Percentiles rank a stretch among this genome's conserved stretches.
Evolutionary conservation across 2,888 invertebrate species (phyloP).

Genomic region (Griposia aprilina): DNA sequence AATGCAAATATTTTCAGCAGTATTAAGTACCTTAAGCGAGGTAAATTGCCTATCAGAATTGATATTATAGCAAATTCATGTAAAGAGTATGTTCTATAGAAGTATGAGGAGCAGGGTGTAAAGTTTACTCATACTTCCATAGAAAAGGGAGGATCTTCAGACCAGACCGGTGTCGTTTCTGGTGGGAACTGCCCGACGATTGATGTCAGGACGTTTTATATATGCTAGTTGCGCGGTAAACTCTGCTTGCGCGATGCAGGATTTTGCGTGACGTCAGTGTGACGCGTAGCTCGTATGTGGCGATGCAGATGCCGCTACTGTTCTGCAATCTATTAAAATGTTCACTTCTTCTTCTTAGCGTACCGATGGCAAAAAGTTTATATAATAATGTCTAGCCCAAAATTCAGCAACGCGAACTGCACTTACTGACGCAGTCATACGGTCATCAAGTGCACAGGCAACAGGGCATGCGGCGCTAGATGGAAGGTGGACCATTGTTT

Average conservation of each 20-base stretch:
- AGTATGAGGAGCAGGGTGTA: no score
- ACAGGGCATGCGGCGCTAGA: not conserved
- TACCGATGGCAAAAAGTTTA: not conserved
- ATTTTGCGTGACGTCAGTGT: no score
- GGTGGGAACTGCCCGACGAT: no score
- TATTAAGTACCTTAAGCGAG: not conserved
- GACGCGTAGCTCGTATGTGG: no score
- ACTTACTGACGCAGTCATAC: not conserved
- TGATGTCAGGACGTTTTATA: no score
- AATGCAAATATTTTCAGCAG: conserved; percentile 13
- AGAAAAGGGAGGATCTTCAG: no score
- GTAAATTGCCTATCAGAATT: conserved; percentile 11
- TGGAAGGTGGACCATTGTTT: not conserved
- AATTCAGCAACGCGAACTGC: not conserved
- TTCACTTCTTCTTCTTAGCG: not conserved
- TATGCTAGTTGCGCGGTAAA: no score
- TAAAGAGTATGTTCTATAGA: no score
- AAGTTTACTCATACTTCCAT: no score
- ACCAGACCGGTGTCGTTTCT: no score
- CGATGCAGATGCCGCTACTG: no score
- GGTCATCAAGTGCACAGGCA: not conserved
- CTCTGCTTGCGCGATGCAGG: no score
- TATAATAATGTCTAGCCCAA: not conserved
- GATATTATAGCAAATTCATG: conserved; percentile 8
- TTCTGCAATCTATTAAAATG: not conserved